A percentile compares a stretch with the other conserved stretches of the same genome.
phyloP scores from a whole-genome alignment of 2,797 vertebrate genomes.

The Spinus olivaceus region DNA sequence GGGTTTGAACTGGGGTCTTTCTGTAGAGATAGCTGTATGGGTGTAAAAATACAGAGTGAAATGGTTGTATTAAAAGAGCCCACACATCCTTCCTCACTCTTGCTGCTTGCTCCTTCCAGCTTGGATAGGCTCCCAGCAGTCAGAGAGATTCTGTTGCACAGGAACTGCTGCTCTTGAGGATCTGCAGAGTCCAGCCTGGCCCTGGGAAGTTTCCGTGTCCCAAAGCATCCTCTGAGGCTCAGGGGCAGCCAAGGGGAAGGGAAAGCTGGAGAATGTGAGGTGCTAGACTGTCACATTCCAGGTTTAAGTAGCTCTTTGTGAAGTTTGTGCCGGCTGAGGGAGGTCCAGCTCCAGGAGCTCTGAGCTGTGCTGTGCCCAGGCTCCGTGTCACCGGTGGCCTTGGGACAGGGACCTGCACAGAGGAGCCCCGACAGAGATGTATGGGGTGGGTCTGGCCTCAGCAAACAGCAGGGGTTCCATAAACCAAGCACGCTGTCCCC shows the following conservation, averaged over 20 bases:
- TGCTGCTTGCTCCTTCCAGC: not conserved
- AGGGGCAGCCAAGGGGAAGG: not conserved
- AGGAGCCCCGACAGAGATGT: not conserved
- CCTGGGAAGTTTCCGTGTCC: not conserved
- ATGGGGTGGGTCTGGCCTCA: not conserved
- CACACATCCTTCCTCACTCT: not conserved
- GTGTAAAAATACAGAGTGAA: not conserved
- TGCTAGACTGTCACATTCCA: not conserved
- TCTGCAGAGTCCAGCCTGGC: not conserved
- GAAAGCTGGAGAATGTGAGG: not conserved
- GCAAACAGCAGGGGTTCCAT: not conserved
- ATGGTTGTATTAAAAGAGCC: not conserved
- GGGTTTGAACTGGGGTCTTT: not conserved
- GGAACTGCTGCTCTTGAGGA: not conserved
- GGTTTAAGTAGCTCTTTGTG: not conserved
- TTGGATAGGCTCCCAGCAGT: not conserved
- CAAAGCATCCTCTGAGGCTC: not conserved
- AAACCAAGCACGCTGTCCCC: not conserved
- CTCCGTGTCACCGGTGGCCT: not conserved
- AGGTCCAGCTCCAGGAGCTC: not conserved
- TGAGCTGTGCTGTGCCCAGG: not conserved
- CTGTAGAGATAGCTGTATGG: not conserved
- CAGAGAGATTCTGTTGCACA: not conserved
- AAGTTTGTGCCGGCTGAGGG: not conserved
- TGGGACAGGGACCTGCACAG: not conserved